phyloP scores from a whole-genome alignment of 2,113 vertebrate species.

The Strix aluco region DNA sequence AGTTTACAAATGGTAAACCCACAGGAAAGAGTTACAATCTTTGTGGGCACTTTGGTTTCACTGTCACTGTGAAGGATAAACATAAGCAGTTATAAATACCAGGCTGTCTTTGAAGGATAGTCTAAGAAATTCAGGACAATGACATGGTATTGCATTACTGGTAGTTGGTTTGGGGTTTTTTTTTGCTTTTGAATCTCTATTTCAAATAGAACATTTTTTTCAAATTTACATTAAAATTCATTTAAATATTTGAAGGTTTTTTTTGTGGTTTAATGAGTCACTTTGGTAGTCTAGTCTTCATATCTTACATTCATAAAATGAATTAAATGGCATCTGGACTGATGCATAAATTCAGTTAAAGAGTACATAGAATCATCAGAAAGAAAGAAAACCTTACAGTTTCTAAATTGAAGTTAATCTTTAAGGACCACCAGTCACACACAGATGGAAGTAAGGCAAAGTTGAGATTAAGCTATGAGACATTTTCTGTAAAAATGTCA shows the following conservation, averaged over 20 bases:
- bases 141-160: conserved; percentile 31
- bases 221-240: background rate
- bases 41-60: conserved; percentile 51
- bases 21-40: background rate
- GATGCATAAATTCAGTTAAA: conserved; percentile 42
- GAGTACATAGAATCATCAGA: background rate
- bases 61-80: conserved; percentile 54
- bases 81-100: conserved; percentile 45
- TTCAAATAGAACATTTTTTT: background rate
- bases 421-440: background rate
- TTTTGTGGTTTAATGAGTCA: conserved; percentile 15
- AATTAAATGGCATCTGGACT: conserved; percentile 6
- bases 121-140: conserved; percentile 35
- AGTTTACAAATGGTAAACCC: conserved; percentile 45
- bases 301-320: background rate
- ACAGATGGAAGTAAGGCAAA: background rate
- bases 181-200: background rate
- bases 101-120: conserved; percentile 29
- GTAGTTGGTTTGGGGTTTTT: conserved; percentile 3
- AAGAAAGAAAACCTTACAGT: background rate
- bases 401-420: background rate
- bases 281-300: conserved; percentile 14
- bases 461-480: background rate
- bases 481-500: background rate
- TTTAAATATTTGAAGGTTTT: conserved; percentile 16